A percentile compares a stretch with the other conserved stretches of the same genome.
These are phyloP conservation scores for Drosophila elegans DNA, from an alignment of 1,140 invertebrate species.

Conservation along the genomic window DNA sequence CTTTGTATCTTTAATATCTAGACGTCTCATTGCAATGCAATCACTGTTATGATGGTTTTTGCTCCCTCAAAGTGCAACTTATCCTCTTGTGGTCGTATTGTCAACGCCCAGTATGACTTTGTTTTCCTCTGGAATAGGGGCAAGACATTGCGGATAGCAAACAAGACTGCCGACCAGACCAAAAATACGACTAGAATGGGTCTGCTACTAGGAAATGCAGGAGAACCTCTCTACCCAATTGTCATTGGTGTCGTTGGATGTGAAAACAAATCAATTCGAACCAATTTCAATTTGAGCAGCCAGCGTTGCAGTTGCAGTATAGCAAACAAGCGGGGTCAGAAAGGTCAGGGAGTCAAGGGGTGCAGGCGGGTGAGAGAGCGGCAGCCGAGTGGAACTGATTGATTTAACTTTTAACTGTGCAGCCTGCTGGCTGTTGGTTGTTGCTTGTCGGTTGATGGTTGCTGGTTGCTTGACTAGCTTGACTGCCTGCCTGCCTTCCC, in stretches of 20 bases:
- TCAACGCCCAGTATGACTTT: constrained; percentile 21
- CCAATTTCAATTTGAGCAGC: constrained; percentile 49
- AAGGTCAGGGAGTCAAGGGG: background rate
- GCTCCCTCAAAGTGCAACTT: constrained; percentile 3
- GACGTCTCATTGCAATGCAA: constrained; percentile 3
- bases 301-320: constrained; percentile 13
- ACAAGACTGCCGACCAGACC: constrained; percentile 19
- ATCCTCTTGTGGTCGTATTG: constrained; percentile 15
- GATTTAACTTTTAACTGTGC: constrained; percentile 59
- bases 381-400: constrained; percentile 58
- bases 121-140: constrained; percentile 30
- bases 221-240: constrained; percentile 12
- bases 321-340: background rate
- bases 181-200: constrained; percentile 9
- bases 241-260: constrained; percentile 36
- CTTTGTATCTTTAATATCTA: background rate
- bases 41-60: background rate
- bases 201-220: constrained; percentile 3
- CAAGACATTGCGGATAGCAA: constrained; percentile 42
- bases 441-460: constrained; percentile 20
- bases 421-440: constrained; percentile 41
- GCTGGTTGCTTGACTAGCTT: constrained; percentile 37
- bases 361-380: background rate
- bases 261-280: constrained; percentile 59
- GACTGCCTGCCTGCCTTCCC: constrained; percentile 38